Base-by-base conservation (phyloP, 2,113 vertebrate genomes). In the Trachemys scripta region DNA sequence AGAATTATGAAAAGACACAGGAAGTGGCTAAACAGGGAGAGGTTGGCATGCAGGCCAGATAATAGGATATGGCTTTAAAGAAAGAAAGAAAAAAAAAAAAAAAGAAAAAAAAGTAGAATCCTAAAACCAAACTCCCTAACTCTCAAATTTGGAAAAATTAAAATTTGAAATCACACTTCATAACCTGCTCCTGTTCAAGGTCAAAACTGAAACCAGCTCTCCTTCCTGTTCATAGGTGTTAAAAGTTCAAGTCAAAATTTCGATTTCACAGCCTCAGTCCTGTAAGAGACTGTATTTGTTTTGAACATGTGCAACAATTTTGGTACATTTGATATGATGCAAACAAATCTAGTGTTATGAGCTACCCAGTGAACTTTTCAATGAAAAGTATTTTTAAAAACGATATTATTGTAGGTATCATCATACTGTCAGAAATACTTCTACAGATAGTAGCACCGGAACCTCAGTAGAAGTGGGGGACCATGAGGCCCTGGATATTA, bases 221-320 rank as follows among this genome's bases (percentile, higher is more conserved):
- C 62, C 16, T 16, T n/a, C 14, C 62, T 8, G 4, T 69, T 7
- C 22, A 22, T 0, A 1, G n/a, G 42, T 10, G 10, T 42, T 17
- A 6, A 27, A 79, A 94, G 14, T 31, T 45, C n/a, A 93, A 38
- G 80, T 8, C 0, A 7, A 4, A 57, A 86, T 19, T 3, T 4
- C 19, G 35, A 29, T 83, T 94, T 85, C 82, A 57, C 42, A 79
- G 12, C 47, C 62, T 45, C 0, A 16, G 11, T 57, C 65, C 82
- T 93, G 47, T 22, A 7, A 57, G 20, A 3, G 47, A 83, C 35
- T 19, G 51, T 85, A 51, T 51, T 93, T 85, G n/a, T 22, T 38
- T 29, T 25, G 24, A 45, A 76, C 10, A 76, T 45, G 22, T 42
- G 76, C 8, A 85, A 24, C 51, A 89, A 24, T n/a, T 50, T 22